Evolutionary conservation across 2,113 vertebrate species (phyloP).

Genomic region (Pangasianodon hypophthalmus): DNA sequence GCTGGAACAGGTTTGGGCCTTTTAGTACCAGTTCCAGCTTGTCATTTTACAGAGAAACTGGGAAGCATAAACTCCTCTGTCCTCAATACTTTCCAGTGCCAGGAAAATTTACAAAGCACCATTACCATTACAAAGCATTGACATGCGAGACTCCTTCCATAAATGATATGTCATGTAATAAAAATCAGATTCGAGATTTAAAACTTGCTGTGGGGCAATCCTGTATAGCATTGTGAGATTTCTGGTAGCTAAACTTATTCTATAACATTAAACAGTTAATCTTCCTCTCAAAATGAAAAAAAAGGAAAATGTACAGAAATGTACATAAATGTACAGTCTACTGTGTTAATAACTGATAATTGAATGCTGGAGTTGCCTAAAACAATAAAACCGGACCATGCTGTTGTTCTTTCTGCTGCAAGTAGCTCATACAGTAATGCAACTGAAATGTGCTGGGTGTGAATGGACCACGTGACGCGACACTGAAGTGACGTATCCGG

Average conservation of each 20-base stretch:
- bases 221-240: background rate
- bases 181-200: too few relatives aligned
- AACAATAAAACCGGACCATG: background rate
- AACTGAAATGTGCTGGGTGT: background rate
- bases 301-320: too few relatives aligned
- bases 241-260: background rate
- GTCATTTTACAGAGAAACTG: background rate
- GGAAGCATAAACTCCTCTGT: too few relatives aligned
- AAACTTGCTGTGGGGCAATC: too few relatives aligned
- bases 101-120: too few relatives aligned
- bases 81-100: too few relatives aligned
- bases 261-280: background rate
- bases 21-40: background rate
- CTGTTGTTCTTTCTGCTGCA: background rate
- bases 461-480: background rate
- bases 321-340: too few relatives aligned
- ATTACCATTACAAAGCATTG: too few relatives aligned
- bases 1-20: too few relatives aligned
- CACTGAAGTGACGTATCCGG: background rate
- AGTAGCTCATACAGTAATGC: background rate
- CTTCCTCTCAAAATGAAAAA: background rate
- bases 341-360: background rate
- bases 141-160: background rate
- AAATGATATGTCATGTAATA: background rate
- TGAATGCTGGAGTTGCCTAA: background rate